Percentiles rank a stretch among this genome's conserved stretches.
Conservation (phyloP, 2,113 vertebrate genomes). For the Sinocyclocheilus maitianheensis region DNA sequence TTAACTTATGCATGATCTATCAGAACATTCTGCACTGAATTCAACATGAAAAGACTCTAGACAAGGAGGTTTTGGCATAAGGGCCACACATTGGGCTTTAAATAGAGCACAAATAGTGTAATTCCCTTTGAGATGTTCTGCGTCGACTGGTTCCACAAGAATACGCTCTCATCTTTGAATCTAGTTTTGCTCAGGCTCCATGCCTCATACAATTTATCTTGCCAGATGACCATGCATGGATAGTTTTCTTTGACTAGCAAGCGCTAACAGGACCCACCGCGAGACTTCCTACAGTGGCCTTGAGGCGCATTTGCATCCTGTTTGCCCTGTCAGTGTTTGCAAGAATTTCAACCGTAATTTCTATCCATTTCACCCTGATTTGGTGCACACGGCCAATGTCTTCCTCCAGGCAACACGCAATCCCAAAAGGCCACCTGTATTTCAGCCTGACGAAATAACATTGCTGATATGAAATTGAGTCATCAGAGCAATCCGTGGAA, state of each 20-base stretch:
- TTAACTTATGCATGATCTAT: constrained; percentile 11
- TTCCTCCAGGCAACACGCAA: background rate
- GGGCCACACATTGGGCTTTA: background rate
- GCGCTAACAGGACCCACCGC: background rate
- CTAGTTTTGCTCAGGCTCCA: constrained; percentile 7
- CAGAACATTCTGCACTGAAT: background rate
- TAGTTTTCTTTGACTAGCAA: constrained; percentile 6
- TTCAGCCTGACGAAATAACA: background rate
- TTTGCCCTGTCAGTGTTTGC: background rate
- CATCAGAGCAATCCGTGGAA: background rate
- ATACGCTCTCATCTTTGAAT: background rate
- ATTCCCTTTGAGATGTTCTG: background rate
- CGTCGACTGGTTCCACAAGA: background rate
- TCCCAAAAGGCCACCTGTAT: constrained; percentile 2
- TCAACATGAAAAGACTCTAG: background rate
- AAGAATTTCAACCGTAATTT: background rate
- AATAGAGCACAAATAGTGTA: background rate
- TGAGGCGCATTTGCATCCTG: background rate
- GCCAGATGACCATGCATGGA: constrained; percentile 2
- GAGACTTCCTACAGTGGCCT: constrained; percentile 13
- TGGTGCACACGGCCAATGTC: background rate
- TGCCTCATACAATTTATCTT: background rate
- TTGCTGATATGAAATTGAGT: background rate
- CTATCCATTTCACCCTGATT: background rate
- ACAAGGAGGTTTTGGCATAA: background rate